phyloP scores from a whole-genome alignment of 1,140 invertebrate species.

The Whitmania pigra region DNA sequence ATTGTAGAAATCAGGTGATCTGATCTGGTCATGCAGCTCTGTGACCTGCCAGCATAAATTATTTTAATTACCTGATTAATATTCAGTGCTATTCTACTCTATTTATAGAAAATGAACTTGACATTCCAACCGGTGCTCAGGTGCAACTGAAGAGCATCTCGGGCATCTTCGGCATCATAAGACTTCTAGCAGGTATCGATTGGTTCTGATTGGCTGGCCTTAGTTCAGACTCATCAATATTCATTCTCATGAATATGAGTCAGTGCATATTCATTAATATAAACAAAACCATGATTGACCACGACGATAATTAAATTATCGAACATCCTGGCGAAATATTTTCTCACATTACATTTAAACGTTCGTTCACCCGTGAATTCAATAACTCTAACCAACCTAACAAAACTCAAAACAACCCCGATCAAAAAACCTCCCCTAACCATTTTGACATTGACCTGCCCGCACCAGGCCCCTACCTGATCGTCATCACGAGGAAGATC shows the following conservation, averaged over 20 bases:
- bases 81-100: not conserved
- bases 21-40: too few species aligned
- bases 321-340: not conserved
- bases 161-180: slow-evolving; percentile 75
- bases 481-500: slow-evolving; percentile 73
- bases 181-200: slow-evolving; percentile 56
- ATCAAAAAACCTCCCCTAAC: not conserved
- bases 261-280: not conserved
- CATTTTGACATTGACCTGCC: not conserved
- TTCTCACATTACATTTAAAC: not conserved
- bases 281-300: too few species aligned
- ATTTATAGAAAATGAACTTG: slow-evolving; percentile 21
- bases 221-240: not conserved
- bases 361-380: not conserved
- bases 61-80: too few species aligned
- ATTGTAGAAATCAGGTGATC: too few species aligned
- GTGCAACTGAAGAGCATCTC: slow-evolving; percentile 57
- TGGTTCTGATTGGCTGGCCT: not conserved
- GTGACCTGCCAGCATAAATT: too few species aligned
- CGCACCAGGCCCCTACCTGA: slow-evolving; percentile 60
- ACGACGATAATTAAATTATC: too few species aligned
- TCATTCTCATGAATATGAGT: not conserved
- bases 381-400: not conserved
- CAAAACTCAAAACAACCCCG: not conserved
- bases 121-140: slow-evolving; percentile 51